A percentile compares a stretch with the other conserved stretches of the same genome.
phyloP scores from a whole-genome alignment of 1,140 invertebrate species.

The Drosophila murphyi region DNA sequence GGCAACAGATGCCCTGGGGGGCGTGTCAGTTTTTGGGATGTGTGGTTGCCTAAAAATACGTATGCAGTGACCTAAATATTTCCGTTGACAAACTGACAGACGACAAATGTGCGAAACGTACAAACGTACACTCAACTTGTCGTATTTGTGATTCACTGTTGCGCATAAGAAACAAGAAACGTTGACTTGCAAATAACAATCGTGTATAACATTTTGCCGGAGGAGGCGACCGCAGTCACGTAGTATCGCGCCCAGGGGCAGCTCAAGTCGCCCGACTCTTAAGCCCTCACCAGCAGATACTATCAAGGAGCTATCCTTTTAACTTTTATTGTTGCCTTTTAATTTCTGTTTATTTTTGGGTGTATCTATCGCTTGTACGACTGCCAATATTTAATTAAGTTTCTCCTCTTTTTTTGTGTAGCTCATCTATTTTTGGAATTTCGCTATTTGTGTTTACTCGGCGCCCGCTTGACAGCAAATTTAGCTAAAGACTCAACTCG shows the following conservation, averaged over 20 bases:
- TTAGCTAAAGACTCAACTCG: too few relatives aligned
- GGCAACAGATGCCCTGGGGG: constrained; percentile 13
- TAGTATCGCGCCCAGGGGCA: constrained; percentile 35
- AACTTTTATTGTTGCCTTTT: constrained; percentile 10
- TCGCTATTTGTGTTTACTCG: constrained; percentile 22
- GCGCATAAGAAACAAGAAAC: constrained; percentile 47
- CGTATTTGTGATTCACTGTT: constrained; percentile 73
- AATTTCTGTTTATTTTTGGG: constrained; percentile 29
- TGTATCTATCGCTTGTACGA: neutral
- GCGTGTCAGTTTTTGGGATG: constrained; percentile 9
- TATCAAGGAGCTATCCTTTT: neutral
- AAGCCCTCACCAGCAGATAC: too few relatives aligned
- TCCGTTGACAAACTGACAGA: constrained; percentile 63
- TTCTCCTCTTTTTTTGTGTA: neutral
- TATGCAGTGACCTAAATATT: constrained; percentile 70
- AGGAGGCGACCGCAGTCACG: constrained; percentile 56
- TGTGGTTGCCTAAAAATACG: constrained; percentile 66
- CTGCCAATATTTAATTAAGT: constrained; percentile 48
- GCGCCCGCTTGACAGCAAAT: neutral
- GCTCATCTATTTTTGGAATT: constrained; percentile 21
- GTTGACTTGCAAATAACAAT: constrained; percentile 68
- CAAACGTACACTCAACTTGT: constrained; percentile 38
- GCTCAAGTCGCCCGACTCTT: neutral
- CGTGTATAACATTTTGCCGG: constrained; percentile 39
- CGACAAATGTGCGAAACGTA: constrained; percentile 67